Conservation (phyloP, 2,113 vertebrate genomes). For the Gnathonemus echidnorhynchus region DNA sequence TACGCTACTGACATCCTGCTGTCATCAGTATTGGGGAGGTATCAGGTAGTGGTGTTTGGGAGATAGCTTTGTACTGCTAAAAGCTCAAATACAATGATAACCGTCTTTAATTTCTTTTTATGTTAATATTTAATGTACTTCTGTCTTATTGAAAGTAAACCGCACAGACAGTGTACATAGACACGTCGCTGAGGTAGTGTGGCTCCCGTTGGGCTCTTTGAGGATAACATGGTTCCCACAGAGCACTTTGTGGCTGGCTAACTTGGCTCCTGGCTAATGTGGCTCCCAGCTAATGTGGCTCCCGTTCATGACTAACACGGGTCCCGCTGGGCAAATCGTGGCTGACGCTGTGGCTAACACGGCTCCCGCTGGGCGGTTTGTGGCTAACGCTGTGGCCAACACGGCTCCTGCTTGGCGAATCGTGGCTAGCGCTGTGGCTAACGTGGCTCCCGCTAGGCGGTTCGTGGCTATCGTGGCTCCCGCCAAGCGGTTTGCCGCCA, state of each 20-base stretch:
- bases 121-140: not conserved
- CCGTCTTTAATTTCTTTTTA: not conserved
- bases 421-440: not conserved
- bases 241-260: not conserved
- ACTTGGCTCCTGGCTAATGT: not conserved
- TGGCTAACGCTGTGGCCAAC: not conserved
- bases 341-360: not conserved
- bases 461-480: not conserved
- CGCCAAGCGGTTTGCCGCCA: not conserved
- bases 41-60: not conserved
- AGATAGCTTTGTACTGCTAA: not conserved
- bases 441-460: too few species aligned
- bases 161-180: not conserved
- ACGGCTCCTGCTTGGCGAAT: rapidly evolving
- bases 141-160: not conserved
- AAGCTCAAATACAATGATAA: not conserved
- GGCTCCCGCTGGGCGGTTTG: not conserved
- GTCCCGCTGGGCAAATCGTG: not conserved
- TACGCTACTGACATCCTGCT: not conserved
- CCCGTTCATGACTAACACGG: not conserved
- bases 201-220: not conserved
- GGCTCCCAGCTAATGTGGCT: not conserved
- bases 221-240: not conserved
- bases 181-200: not conserved
- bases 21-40: not conserved